These are phyloP conservation scores for Calonectris borealis DNA, from an alignment of 2,113 vertebrate genomes.

Conservation along the genomic window DNA sequence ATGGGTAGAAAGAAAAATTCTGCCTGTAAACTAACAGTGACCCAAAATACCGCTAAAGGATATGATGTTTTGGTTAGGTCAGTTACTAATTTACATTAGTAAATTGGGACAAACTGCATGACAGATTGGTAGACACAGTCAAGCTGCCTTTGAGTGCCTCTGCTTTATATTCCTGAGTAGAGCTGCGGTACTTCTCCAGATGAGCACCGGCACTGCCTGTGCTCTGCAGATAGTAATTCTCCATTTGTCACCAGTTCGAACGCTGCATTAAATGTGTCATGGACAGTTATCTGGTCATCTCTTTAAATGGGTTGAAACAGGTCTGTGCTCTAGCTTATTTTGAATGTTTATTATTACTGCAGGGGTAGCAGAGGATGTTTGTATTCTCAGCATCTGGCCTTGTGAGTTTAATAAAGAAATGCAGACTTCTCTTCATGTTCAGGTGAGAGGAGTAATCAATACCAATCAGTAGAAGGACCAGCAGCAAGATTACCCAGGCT, in stretches of 20 bases:
- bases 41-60: neutral
- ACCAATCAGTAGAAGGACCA: neutral
- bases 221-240: neutral
- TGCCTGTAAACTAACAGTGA: neutral
- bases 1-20: neutral
- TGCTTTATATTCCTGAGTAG: neutral
- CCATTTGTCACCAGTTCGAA: neutral
- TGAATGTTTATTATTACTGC: neutral
- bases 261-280: neutral
- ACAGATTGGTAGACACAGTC: neutral
- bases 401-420: neutral
- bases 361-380: neutral
- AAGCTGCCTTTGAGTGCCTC: neutral
- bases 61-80: neutral
- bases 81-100: neutral
- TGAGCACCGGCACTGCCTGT: neutral
- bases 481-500: neutral
- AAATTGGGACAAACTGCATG: neutral
- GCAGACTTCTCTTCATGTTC: neutral
- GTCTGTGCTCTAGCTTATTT: neutral
- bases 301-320: neutral
- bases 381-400: neutral
- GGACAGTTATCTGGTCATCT: neutral
- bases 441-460: constrained; percentile 16
- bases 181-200: neutral